phyloP scores from a whole-genome alignment of 2,113 vertebrate species.

The Murina feae region DNA sequence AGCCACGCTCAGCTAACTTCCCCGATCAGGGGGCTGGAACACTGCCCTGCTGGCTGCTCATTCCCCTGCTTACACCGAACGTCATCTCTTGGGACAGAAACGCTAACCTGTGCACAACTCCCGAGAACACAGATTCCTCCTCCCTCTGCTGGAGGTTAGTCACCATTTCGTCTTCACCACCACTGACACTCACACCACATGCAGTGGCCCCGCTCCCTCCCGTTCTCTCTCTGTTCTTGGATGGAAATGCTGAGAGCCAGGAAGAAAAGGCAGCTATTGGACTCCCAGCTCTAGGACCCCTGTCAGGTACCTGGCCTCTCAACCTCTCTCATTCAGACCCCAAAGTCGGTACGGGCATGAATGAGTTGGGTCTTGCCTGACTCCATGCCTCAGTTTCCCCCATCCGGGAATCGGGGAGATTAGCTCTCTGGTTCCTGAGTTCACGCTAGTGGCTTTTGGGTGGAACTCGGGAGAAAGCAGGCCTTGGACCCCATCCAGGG shows the following conservation, averaged over 20 bases:
- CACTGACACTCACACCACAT: not conserved
- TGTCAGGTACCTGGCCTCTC: not conserved
- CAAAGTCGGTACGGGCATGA: not conserved
- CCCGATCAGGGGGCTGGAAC: not conserved
- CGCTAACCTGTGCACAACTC: not conserved
- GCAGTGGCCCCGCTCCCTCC: not conserved
- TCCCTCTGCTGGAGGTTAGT: not conserved
- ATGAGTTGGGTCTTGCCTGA: not conserved
- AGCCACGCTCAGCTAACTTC: not conserved
- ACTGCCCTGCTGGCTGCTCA: not conserved
- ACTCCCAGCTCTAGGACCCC: not conserved
- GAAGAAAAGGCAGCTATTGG: not conserved
- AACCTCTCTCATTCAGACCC: not conserved
- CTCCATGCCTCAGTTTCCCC: not conserved
- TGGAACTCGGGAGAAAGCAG: conserved; percentile 24
- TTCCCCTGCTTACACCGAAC: not conserved
- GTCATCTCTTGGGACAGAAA: conserved; percentile 20
- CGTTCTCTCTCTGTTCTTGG: not conserved
- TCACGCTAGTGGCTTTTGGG: not conserved
- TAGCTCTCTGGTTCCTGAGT: not conserved
- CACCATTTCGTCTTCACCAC: not conserved
- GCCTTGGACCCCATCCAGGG: conserved; percentile 29
- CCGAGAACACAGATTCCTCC: not conserved
- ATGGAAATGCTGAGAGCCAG: not conserved
- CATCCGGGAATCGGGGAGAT: not conserved